phyloP scores from a whole-genome alignment of 1,140 invertebrate species.

The Neocloeon triangulifer region DNA sequence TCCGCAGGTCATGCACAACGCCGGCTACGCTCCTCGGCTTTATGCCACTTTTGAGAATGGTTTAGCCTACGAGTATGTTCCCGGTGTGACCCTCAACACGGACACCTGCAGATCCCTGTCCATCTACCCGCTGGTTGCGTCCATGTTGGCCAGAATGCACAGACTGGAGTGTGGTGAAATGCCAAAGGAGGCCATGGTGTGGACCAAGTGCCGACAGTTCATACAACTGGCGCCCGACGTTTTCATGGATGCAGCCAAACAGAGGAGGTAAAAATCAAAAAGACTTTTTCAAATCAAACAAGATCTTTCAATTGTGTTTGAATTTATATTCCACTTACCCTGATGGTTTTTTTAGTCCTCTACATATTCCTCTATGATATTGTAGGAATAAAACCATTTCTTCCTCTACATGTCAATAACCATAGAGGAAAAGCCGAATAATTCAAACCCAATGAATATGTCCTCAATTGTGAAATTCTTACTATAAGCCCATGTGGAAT shows the following conservation, averaged over 20 bases:
- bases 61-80: slow-evolving; percentile 75
- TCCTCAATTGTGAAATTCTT: too few species aligned
- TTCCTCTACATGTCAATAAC: too few species aligned
- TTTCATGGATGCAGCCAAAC: slow-evolving; percentile 33
- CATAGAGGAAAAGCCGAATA: too few species aligned
- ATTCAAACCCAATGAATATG: too few species aligned
- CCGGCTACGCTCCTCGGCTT: slow-evolving; percentile 58
- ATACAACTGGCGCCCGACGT: slow-evolving; percentile 41
- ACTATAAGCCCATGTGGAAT: too few species aligned
- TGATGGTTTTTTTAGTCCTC: too few species aligned
- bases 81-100: slow-evolving; percentile 52
- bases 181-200: slow-evolving; percentile 32
- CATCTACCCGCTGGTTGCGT: slow-evolving; percentile 53
- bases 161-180: slow-evolving; percentile 26
- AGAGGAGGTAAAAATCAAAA: slow-evolving; percentile 32
- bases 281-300: too few species aligned
- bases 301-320: too few species aligned
- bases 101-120: slow-evolving; percentile 40
- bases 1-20: slow-evolving; percentile 44
- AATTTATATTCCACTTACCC: too few species aligned
- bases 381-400: too few species aligned
- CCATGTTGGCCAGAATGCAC: slow-evolving; percentile 55
- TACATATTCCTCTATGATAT: too few species aligned
- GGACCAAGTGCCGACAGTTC: slow-evolving; percentile 52
- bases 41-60: slow-evolving; percentile 90